Conservation (phyloP, 1,140 invertebrate genomes). For the Saxidomus purpurata region DNA sequence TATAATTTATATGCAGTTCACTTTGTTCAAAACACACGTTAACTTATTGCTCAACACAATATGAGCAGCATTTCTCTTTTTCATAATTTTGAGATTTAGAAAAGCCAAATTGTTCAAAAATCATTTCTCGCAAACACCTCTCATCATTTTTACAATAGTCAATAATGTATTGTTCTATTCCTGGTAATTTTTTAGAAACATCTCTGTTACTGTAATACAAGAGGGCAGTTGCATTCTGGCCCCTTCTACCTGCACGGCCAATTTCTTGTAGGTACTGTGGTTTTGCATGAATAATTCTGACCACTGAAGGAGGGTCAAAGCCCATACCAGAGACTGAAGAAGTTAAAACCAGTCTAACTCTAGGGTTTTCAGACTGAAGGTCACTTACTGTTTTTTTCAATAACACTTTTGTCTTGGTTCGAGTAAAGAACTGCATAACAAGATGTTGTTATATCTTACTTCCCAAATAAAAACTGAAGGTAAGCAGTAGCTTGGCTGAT, state of each 20-base stretch:
- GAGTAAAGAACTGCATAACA: conserved; percentile 39
- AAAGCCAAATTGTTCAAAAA: conserved; percentile 27
- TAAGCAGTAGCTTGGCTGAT: conserved; percentile 47
- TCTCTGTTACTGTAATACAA: conserved; percentile 40
- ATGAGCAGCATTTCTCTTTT: conserved; percentile 41
- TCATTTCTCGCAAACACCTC: conserved; percentile 23
- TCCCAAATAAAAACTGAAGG: not conserved
- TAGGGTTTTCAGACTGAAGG: not conserved
- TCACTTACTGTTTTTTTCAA: conserved; percentile 11
- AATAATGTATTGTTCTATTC: conserved; percentile 37
- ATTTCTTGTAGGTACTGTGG: conserved; percentile 61
- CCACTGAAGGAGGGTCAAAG: conserved; percentile 40
- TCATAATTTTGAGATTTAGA: not conserved
- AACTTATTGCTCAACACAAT: too few relatives aligned
- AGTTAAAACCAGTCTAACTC: conserved; percentile 15
- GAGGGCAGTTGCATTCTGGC: not conserved
- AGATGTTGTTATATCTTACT: not conserved
- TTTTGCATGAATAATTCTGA: conserved; percentile 33
- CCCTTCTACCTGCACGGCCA: conserved; percentile 36
- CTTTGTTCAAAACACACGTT: too few relatives aligned
- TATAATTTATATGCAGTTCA: too few relatives aligned
- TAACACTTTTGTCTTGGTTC: conserved; percentile 28
- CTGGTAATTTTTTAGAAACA: conserved; percentile 33
- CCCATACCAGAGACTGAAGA: conserved; percentile 40
- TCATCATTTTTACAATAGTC: conserved; percentile 35